Conservation (phyloP, 2,888 invertebrate species). For the Scaptomyza cyrtandrae region DNA sequence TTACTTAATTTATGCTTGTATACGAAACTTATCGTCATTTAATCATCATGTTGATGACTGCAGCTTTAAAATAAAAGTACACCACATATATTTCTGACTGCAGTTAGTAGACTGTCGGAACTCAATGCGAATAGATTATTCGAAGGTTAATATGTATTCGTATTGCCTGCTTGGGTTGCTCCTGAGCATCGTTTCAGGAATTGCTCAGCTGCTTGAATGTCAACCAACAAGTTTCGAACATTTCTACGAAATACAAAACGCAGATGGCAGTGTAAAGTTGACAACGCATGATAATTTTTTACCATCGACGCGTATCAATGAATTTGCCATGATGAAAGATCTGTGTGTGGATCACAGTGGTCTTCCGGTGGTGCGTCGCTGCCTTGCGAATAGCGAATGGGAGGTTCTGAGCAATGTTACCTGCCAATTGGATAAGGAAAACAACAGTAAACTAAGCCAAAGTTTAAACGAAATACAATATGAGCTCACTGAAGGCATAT, state of each 20-base stretch:
- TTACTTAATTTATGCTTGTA: too few species aligned
- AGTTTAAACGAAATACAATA: conserved; percentile 2
- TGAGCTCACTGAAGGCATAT: not conserved
- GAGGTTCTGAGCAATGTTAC: conserved; percentile 10
- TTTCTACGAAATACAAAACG: conserved; percentile 6
- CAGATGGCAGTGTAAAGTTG: not conserved
- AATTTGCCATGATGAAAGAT: conserved; percentile 19
- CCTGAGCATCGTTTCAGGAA: not conserved
- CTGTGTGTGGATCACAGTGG: conserved; percentile 26
- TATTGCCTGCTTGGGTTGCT: not conserved
- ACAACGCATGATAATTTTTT: conserved; percentile 5
- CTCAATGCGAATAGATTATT: not conserved
- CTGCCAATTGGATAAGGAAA: conserved; percentile 1
- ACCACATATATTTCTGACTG: not conserved
- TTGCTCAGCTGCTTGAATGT: not conserved
- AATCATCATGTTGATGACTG: conserved; percentile 2
- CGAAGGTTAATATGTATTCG: not conserved
- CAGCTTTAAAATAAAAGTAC: conserved; percentile 5
- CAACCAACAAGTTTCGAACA: not conserved
- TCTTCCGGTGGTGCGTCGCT: conserved; percentile 30
- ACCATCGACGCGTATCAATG: conserved; percentile 8
- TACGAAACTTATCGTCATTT: not conserved
- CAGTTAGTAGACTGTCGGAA: not conserved
- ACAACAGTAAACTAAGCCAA: not conserved
- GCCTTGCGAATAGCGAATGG: conserved; percentile 17